Conservation (phyloP, 2,797 vertebrate genomes). For the Todus mexicanus region DNA sequence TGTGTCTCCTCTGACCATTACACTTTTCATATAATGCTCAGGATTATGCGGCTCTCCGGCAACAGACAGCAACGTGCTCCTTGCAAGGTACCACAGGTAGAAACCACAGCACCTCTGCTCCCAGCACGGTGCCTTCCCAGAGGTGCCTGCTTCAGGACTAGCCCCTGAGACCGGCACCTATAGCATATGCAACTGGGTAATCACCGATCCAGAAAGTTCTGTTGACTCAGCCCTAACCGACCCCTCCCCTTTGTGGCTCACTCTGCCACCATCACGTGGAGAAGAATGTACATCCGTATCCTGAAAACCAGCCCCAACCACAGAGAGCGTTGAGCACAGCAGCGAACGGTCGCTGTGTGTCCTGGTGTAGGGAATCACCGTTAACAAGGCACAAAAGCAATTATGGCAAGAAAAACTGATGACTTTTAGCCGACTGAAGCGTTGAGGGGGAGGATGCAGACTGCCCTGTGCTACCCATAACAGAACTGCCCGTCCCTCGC, state of each 20-base stretch:
- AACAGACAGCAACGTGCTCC: background rate
- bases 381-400: background rate
- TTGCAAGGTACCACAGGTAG: fast-evolving
- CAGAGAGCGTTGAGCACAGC: background rate
- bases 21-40: background rate
- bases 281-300: background rate
- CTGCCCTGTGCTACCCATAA: background rate
- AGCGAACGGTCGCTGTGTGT: background rate
- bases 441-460: background rate
- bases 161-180: background rate
- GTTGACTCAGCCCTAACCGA: background rate
- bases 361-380: background rate
- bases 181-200: background rate
- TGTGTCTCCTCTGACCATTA: slow-evolving; percentile 21
- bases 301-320: background rate
- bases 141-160: background rate
- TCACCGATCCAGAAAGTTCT: background rate
- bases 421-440: background rate
- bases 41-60: background rate
- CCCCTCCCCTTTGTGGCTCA: background rate
- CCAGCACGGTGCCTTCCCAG: background rate
- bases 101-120: fast-evolving
- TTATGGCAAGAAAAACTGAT: background rate
- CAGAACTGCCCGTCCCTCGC: background rate
- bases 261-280: background rate